Evolutionary conservation across 2,888 invertebrate genomes (phyloP).

Genomic region (Acrobasis consociella): DNA sequence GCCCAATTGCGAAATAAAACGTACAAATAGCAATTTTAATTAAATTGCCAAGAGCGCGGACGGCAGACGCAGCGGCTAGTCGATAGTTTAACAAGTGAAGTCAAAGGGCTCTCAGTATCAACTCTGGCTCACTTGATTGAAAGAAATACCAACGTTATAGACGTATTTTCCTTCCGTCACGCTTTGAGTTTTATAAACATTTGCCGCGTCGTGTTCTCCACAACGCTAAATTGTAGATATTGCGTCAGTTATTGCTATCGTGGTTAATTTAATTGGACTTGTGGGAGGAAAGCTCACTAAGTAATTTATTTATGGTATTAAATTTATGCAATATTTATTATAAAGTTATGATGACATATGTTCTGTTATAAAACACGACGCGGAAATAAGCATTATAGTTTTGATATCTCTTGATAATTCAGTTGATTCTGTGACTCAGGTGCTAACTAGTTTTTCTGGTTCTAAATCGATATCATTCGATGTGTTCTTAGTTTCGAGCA

Average conservation of each 20-base stretch:
- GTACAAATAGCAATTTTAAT: slow-evolving; percentile 81
- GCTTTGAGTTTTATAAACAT: slow-evolving; percentile 31
- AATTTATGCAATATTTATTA: neutral
- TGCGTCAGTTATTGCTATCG: slow-evolving; percentile 3
- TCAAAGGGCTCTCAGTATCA: slow-evolving; percentile 67
- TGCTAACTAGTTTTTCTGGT: slow-evolving; percentile 54
- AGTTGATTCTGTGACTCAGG: slow-evolving; percentile 47
- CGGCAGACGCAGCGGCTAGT: slow-evolving; percentile 49
- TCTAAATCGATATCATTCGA: slow-evolving; percentile 38
- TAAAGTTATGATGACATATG: neutral
- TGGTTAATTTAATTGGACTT: slow-evolving; percentile 6
- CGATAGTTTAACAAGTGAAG: slow-evolving; percentile 78
- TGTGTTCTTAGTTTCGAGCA: slow-evolving; percentile 29
- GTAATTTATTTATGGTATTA: neutral
- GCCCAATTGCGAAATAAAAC: slow-evolving; percentile 77
- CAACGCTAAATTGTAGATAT: slow-evolving; percentile 8
- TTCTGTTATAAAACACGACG: neutral
- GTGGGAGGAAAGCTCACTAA: slow-evolving; percentile 5
- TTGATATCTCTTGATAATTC: slow-evolving; percentile 30
- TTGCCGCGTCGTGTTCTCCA: neutral
- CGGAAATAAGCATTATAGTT: slow-evolving; percentile 12
- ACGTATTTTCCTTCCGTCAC: slow-evolving; percentile 46
- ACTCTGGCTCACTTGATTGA: slow-evolving; percentile 44
- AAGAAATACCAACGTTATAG: neutral
- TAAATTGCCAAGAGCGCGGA: slow-evolving; percentile 73